Evolutionary conservation across 2,888 invertebrate species (phyloP).

Genomic region (Drosophila rellima): DNA sequence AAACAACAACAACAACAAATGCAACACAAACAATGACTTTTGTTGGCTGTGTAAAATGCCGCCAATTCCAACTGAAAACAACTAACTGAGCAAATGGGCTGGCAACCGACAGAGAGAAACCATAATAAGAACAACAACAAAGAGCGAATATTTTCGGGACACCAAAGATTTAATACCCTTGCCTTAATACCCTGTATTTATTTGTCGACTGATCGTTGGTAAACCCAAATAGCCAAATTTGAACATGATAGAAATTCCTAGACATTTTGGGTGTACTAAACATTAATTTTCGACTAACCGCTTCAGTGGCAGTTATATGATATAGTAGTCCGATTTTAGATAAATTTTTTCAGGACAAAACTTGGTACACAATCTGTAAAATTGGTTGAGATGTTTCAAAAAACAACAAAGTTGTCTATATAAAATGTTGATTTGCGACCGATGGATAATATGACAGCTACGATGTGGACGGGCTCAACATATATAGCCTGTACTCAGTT

Average conservation of each 20-base stretch:
- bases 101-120: slow-evolving; percentile 50
- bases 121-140: slow-evolving; percentile 28
- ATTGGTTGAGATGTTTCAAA: not conserved
- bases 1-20: slow-evolving; percentile 64
- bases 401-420: too few relatives aligned
- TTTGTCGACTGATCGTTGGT: too few relatives aligned
- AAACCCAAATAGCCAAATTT: too few relatives aligned
- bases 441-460: too few relatives aligned
- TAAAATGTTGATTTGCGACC: too few relatives aligned
- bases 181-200: too few relatives aligned
- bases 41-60: slow-evolving; percentile 62
- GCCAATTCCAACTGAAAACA: slow-evolving; percentile 66
- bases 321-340: not conserved
- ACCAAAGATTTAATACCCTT: not conserved
- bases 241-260: too few relatives aligned
- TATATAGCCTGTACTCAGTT: too few relatives aligned
- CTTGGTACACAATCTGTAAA: not conserved
- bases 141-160: not conserved
- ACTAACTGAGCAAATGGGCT: slow-evolving; percentile 47
- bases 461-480: too few relatives aligned
- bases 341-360: not conserved
- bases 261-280: too few relatives aligned
- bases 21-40: slow-evolving; percentile 55
- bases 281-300: too few relatives aligned
- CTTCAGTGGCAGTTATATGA: not conserved